Evolutionary conservation across 1,140 invertebrate species (phyloP), one percentile per base, ranked within the genome.

Genomic region (Drosophila virilis): DNA sequence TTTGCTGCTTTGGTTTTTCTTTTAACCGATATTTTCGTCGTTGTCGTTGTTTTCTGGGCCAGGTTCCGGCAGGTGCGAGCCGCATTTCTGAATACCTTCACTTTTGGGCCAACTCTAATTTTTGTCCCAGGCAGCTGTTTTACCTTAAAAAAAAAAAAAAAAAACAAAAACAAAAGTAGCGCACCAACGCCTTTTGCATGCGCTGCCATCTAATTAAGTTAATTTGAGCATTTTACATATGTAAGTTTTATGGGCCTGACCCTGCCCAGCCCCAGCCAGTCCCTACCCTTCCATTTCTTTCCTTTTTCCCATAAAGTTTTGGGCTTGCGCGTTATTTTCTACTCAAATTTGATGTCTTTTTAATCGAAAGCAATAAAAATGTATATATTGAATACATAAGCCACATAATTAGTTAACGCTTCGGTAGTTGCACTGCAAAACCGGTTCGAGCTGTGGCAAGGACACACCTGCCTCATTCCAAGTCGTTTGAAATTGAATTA

Each of bases 331-430:
- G 52, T 65, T 70, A 35, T 12, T 22, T 40, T 64, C 46, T 12
- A 13, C 52, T 66, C 64, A 72, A 67, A 73, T 77, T 80, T 88
- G 61, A 88, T 83, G 84, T 83, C 69, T 77, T 88, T 89, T 88
- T 88, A 88, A 88, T 88, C 84, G 83, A 88, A 88, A 88, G 55
- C 83, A 88, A 88, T 88, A 83, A 88, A 88, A 86, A 82, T 42
- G 38, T 15, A 28, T 55, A 17, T 54, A 71, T 77, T 38, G 66
- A 77, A 69, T 71, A 74, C 69, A 66, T 72, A 74, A 62, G 76
- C 76, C 83, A 68, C 84, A 76, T 72, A 67, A 78, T 82, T 65
- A 69, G 54, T 83, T 89, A 80, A 83, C 84, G 83, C 84, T 88
- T 88, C 72, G 84, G 52, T 71, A 55, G 73, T 77, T 64, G 71